phyloP scores from a whole-genome alignment of 2,888 invertebrate species.

The Dicyrtoma fusca region DNA sequence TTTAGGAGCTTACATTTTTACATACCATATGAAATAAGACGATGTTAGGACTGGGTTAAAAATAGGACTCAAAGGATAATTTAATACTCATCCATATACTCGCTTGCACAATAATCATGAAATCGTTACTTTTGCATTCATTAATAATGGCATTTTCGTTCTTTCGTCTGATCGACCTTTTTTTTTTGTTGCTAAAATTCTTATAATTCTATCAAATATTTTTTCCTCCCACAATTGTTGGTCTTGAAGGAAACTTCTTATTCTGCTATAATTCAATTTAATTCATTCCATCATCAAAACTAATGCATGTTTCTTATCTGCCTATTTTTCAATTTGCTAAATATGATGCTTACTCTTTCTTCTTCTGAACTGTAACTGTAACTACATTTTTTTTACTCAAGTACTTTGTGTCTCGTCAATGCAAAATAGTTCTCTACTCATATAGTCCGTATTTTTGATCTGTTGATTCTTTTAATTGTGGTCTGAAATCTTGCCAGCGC shows the following conservation, averaged over 20 bases:
- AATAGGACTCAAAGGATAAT: too few species aligned
- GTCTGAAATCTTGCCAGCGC: too few species aligned
- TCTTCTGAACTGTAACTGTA: constrained; percentile 3
- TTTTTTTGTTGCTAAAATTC: too few species aligned
- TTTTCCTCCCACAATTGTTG: constrained; percentile 18
- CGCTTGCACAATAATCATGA: too few species aligned
- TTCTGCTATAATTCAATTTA: constrained; percentile 12
- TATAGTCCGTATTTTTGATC: neutral
- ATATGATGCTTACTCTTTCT: neutral
- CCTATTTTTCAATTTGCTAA: constrained; percentile 26
- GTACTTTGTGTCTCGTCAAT: constrained; percentile 35
- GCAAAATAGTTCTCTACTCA: constrained; percentile 9
- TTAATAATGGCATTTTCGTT: too few species aligned
- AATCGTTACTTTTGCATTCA: too few species aligned
- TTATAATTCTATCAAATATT: neutral
- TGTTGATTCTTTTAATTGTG: neutral
- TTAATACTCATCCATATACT: too few species aligned
- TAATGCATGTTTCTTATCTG: constrained; percentile 29
- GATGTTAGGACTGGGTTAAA: too few species aligned
- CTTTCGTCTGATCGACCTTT: too few species aligned
- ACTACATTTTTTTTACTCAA: neutral
- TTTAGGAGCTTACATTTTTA: too few species aligned
- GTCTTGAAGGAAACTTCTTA: constrained; percentile 20
- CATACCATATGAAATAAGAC: too few species aligned
- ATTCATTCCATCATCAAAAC: constrained; percentile 14